Evolutionary conservation across 2,113 vertebrate genomes (phyloP), one percentile per base, ranked within the genome.

Genomic region (Amazona guildingii): DNA sequence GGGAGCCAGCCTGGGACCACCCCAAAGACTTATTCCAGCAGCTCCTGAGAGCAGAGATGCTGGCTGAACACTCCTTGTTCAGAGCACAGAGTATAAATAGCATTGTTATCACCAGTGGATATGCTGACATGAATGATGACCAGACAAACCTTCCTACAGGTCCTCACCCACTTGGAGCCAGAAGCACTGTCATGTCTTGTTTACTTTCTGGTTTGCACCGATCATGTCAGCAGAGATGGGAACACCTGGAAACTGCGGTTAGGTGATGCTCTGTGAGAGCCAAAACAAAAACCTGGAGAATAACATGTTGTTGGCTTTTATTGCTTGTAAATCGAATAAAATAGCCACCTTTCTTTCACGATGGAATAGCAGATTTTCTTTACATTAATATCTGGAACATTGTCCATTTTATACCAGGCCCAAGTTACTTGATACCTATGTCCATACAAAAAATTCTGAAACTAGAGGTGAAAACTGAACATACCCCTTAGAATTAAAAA

Each of bases 181-280:
- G 74, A 51, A 96, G 91, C 3, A 1, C 83, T 93, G 92, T 92
- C 74, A 67, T 0, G 28, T 88, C 90, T 83, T 79, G 54, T 94
- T 97, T 85, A 23, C 39, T 84, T 92, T 77, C 88, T 84, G 54
- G 23, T 49, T 84, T 91, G 80, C 28, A 27, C 51, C 63, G 67
- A 80, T 63, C 76, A 10, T 74, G 77, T 95, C 92, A 95, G 64
- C 74, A 92, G 80, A 80, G 88, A 94, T 31, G 59, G 69, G 35
- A 94, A 90, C 66, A 92, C 90, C 63, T 77, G 52, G 67, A 88
- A 97, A 91, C 9, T 54, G 61, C 3, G 4, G 44, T 88, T 84
- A 78, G 49, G n/a, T n/a, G 5, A 3, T 35, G 72, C 66, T 55
- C 72, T 46, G 18, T 1, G 18, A 72, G n/a, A 91, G 52, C 31